A percentile compares a stretch with the other conserved stretches of the same genome.
Conservation (phyloP, 2,113 vertebrate genomes). For the Columbina picui region DNA sequence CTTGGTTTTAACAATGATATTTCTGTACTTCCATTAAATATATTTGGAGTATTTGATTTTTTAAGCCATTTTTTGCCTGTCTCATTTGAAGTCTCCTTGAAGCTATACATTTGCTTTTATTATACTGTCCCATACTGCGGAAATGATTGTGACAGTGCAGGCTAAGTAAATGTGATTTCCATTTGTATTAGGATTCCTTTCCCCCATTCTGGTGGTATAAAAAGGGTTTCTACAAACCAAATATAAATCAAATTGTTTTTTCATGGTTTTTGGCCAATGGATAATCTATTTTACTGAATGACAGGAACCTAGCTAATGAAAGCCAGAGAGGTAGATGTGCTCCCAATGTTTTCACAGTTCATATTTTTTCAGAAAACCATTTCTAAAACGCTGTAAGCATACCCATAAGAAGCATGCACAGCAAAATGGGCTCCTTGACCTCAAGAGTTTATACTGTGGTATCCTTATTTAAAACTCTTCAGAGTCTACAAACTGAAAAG, state of each 20-base stretch:
- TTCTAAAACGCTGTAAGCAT: background rate
- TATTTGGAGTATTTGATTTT: background rate
- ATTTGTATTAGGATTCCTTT: background rate
- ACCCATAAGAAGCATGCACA: background rate
- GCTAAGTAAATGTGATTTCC: background rate
- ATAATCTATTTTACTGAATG: background rate
- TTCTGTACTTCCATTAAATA: background rate
- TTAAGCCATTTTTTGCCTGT: background rate
- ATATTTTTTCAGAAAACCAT: background rate
- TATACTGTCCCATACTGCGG: background rate
- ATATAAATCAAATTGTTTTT: background rate
- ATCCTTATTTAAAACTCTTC: background rate
- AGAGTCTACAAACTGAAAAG: background rate
- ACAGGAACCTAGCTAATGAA: background rate
- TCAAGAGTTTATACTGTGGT: background rate
- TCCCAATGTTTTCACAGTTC: background rate
- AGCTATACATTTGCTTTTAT: background rate
- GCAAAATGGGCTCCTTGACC: background rate
- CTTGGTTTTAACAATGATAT: background rate
- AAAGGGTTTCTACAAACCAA: background rate
- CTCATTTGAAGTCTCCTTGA: background rate
- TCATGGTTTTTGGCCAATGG: background rate
- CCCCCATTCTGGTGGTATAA: background rate
- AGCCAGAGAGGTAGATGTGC: background rate
- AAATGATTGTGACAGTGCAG: background rate